Evolutionary conservation across 2,797 vertebrate genomes (phyloP).

Genomic region (Manis crassicaudata): DNA sequence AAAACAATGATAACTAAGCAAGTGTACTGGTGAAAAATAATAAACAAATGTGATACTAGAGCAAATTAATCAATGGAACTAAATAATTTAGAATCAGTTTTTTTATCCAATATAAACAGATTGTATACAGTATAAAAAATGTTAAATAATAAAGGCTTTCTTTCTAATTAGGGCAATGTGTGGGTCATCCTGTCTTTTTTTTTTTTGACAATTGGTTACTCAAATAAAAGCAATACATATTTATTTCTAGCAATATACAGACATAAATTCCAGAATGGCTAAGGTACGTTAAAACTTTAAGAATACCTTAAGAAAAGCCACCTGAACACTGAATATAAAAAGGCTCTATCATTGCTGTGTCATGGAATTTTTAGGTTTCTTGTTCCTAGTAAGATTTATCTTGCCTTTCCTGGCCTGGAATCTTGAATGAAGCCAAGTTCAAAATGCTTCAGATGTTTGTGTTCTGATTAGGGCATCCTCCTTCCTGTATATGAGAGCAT

Average conservation of each 20-base stretch:
- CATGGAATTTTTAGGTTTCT: neutral
- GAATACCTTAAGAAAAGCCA: neutral
- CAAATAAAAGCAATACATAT: neutral
- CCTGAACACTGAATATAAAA: neutral
- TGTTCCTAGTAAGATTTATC: neutral
- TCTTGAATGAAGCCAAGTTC: neutral
- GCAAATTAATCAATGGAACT: neutral
- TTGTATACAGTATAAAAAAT: neutral
- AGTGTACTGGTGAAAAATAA: neutral
- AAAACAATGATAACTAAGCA: neutral
- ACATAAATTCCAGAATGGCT: neutral
- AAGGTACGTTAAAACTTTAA: neutral
- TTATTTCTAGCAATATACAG: neutral
- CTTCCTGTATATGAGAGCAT: neutral
- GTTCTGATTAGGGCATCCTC: neutral
- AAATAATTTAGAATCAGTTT: neutral
- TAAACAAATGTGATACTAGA: neutral
- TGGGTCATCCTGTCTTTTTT: neutral
- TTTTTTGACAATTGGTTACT: neutral
- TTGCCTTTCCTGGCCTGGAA: neutral
- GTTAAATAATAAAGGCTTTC: neutral
- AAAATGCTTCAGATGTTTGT: neutral
- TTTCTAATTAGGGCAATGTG: neutral
- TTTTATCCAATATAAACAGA: neutral
- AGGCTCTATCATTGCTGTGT: neutral